phyloP scores from a whole-genome alignment of 2,797 vertebrate genomes.

The Rhynchotus rufescens region DNA sequence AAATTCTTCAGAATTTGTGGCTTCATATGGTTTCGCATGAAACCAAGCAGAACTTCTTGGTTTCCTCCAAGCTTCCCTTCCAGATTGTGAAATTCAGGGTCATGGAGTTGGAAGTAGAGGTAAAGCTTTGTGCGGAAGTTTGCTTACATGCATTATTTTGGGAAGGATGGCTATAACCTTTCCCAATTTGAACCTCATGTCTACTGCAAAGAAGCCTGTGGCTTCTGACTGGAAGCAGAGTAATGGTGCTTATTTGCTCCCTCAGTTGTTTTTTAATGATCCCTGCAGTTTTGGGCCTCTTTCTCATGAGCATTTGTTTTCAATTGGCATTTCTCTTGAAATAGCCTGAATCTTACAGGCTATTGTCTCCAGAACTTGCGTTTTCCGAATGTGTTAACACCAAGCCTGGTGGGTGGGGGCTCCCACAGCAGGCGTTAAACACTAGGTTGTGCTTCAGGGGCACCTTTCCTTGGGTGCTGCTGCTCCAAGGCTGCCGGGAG shows the following conservation, averaged over 20 bases:
- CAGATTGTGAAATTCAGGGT: background rate
- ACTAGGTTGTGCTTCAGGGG: constrained; percentile 32
- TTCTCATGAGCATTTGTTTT: background rate
- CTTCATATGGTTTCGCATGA: background rate
- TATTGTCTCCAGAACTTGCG: background rate
- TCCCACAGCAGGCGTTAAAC: background rate
- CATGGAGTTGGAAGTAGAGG: background rate
- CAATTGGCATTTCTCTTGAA: background rate
- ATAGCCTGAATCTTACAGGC: background rate
- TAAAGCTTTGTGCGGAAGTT: background rate
- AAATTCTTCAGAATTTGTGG: constrained; percentile 18
- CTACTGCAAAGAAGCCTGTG: background rate
- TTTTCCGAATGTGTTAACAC: background rate
- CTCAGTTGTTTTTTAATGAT: background rate
- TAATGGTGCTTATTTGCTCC: background rate
- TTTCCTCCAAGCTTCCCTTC: constrained; percentile 15
- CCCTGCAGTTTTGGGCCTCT: background rate
- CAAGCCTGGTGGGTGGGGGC: background rate
- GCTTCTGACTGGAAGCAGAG: background rate
- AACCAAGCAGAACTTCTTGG: background rate
- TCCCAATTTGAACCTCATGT: background rate
- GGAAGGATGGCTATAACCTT: background rate
- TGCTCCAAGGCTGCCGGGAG: background rate
- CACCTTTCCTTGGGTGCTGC: background rate
- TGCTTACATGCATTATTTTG: background rate